Conservation (phyloP, 2,113 vertebrate genomes). For the Cyprinodon brontotheroides region DNA sequence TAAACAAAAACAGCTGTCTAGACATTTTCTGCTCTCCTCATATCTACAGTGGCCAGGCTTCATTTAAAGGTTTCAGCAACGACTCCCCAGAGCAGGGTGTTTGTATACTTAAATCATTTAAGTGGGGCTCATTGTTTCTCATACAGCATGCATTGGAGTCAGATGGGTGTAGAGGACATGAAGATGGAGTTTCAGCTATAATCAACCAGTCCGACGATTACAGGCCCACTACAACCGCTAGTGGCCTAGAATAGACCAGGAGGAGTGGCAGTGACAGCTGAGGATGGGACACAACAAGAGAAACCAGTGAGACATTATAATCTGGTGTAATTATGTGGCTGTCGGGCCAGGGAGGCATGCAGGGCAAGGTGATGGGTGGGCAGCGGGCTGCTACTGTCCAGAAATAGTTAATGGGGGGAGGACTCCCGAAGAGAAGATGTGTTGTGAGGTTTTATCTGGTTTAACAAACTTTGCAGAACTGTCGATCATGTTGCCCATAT, state of each 20-base stretch:
- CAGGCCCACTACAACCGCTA: constrained; percentile 64
- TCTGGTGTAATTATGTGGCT: constrained; percentile 71
- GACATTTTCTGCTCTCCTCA: constrained; percentile 21
- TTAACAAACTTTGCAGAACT: constrained; percentile 15
- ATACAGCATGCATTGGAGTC: constrained; percentile 31
- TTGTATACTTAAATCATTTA: constrained; percentile 48
- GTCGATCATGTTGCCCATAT: neutral
- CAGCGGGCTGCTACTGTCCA: constrained; percentile 3
- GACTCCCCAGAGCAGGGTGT: constrained; percentile 28
- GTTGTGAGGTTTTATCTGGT: constrained; percentile 8
- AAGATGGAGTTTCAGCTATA: constrained; percentile 67
- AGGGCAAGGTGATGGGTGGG: constrained; percentile 61
- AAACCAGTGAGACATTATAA: constrained; percentile 66
- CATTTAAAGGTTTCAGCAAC: constrained; percentile 17
- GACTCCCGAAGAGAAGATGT: constrained; percentile 17
- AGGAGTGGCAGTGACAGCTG: constrained; percentile 52
- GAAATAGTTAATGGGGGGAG: constrained; percentile 39
- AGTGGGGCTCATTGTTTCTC: constrained; percentile 29
- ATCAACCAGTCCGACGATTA: constrained; percentile 72
- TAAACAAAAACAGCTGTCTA: neutral
- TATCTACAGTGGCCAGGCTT: constrained; percentile 11
- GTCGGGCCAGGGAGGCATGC: constrained; percentile 30
- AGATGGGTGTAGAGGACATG: constrained; percentile 45
- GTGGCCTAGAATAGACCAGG: constrained; percentile 74
- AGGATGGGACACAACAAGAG: constrained; percentile 58